These are phyloP conservation scores for Cantharis lateralis DNA, from an alignment of 2,888 invertebrate species.

Conservation along the genomic window DNA sequence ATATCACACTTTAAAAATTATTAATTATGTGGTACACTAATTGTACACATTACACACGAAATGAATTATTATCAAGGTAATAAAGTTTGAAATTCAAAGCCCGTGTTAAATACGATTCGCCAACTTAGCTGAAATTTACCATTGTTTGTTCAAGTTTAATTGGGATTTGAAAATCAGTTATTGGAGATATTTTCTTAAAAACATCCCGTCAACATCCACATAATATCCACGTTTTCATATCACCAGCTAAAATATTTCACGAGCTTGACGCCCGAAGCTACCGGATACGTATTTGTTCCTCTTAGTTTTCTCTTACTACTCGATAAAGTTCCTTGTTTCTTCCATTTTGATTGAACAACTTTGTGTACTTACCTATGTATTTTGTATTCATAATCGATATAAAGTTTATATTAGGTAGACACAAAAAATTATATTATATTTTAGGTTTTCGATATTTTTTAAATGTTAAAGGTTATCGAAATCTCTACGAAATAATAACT, in stretches of 20 bases:
- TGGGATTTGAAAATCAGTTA: not conserved
- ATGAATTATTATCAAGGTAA: not conserved
- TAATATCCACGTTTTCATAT: slow-evolving; percentile 20
- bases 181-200: slow-evolving; percentile 19
- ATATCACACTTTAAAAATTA: not conserved
- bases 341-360: slow-evolving; percentile 32
- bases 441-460: not conserved
- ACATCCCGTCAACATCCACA: slow-evolving; percentile 18
- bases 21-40: not conserved
- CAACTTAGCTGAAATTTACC: not conserved
- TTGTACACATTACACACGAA: not conserved
- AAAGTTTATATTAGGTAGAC: not conserved
- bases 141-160: not conserved
- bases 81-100: not conserved
- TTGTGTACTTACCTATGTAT: slow-evolving; percentile 22
- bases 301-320: slow-evolving; percentile 23
- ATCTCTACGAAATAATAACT: not conserved
- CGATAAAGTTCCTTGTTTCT: slow-evolving; percentile 22
- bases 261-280: slow-evolving; percentile 27
- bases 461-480: not conserved
- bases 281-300: slow-evolving; percentile 28
- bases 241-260: slow-evolving; percentile 30
- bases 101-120: not conserved
- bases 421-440: not conserved
- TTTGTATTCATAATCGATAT: slow-evolving; percentile 31